These are phyloP conservation scores for Thamnaconus septentrionalis DNA, from an alignment of 2,113 vertebrate genomes.

Conservation along the genomic window DNA sequence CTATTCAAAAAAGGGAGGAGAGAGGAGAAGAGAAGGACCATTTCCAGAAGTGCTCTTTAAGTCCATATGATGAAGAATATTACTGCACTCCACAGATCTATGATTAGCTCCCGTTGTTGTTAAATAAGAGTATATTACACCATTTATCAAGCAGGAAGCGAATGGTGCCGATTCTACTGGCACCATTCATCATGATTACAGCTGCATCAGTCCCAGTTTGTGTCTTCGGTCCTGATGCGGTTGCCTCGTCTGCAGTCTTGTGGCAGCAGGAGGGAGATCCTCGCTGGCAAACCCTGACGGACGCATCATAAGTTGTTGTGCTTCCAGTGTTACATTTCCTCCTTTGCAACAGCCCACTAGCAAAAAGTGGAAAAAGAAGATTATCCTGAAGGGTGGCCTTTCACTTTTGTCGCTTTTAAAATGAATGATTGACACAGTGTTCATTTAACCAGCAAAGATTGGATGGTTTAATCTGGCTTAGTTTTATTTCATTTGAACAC, in stretches of 20 bases:
- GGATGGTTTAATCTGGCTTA: too few relatives aligned
- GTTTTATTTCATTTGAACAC: too few relatives aligned
- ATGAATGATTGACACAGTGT: too few relatives aligned
- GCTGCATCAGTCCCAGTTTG: conserved; percentile 72
- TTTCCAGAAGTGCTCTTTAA: conserved; percentile 64
- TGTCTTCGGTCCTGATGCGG: conserved; percentile 62
- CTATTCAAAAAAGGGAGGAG: background rate
- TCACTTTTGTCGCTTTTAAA: too few relatives aligned
- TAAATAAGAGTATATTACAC: conserved; percentile 80
- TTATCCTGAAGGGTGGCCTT: too few relatives aligned
- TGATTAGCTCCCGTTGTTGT: conserved; percentile 69
- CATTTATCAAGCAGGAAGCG: conserved; percentile 75
- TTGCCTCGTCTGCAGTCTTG: conserved; percentile 11
- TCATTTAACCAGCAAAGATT: too few relatives aligned
- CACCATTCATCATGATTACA: conserved; percentile 80
- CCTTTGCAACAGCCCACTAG: too few relatives aligned
- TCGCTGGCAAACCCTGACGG: too few relatives aligned
- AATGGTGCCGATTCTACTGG: conserved; percentile 66
- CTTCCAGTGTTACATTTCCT: too few relatives aligned
- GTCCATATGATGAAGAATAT: conserved; percentile 68
- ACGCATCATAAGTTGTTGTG: too few relatives aligned
- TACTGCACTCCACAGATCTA: conserved; percentile 68
- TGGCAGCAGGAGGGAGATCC: background rate
- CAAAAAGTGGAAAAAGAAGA: too few relatives aligned
- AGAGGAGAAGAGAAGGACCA: conserved; percentile 14